Conservation (phyloP, 2,113 vertebrate genomes). For the Aythya baeri region DNA sequence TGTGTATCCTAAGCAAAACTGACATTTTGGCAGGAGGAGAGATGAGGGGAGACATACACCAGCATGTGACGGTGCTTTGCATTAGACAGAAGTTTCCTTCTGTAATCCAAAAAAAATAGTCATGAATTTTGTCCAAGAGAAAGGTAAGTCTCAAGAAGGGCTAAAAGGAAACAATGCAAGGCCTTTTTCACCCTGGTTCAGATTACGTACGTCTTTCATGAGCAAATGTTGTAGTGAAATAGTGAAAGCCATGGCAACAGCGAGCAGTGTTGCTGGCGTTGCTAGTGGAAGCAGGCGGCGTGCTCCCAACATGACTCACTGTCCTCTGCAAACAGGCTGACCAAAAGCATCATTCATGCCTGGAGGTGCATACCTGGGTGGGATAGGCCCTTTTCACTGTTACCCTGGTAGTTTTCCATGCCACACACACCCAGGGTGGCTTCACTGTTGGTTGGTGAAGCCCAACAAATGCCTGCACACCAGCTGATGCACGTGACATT, state of each 20-base stretch:
- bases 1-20: not conserved
- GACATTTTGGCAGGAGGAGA: conserved; percentile 9
- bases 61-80: not conserved
- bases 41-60: not conserved
- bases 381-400: fast-evolving
- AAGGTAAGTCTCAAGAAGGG: conserved; percentile 9
- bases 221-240: not conserved
- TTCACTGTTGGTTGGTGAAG: not conserved
- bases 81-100: conserved; percentile 41
- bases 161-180: not conserved
- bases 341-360: fast-evolving
- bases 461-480: not conserved
- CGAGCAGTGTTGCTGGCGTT: not conserved
- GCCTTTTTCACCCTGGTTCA: not conserved
- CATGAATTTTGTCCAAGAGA: not conserved
- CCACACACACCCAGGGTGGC: not conserved
- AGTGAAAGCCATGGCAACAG: conserved; percentile 34
- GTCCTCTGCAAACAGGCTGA: not conserved
- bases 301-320: not conserved
- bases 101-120: conserved; percentile 21
- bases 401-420: too few relatives aligned
- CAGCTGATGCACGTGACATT: fast-evolving
- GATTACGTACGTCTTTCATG: not conserved
- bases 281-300: not conserved
- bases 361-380: not conserved